Evolutionary conservation across 2,888 invertebrate genomes (phyloP).

Genomic region (Scrobipalpa costella): DNA sequence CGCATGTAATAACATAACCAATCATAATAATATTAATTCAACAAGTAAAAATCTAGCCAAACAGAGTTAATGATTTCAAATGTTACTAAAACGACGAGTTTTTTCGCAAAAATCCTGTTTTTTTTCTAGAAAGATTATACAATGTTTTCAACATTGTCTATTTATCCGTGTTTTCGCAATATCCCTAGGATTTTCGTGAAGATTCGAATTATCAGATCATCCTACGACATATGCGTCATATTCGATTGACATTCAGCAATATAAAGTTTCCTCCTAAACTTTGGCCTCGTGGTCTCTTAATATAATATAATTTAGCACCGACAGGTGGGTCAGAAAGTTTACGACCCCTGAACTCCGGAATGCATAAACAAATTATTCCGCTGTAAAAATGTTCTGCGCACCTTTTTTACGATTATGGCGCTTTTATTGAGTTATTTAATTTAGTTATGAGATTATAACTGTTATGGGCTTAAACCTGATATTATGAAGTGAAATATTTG

Average conservation of each 20-base stretch:
- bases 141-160: too few relatives aligned
- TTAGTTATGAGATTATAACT: conserved; percentile 7
- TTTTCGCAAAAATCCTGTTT: too few relatives aligned
- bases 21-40: too few relatives aligned
- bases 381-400: conserved; percentile 32
- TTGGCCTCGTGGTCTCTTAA: conserved; percentile 7
- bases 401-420: conserved; percentile 25
- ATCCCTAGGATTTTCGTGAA: too few relatives aligned
- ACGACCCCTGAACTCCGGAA: conserved; percentile 21
- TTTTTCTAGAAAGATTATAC: too few relatives aligned
- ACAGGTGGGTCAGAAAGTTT: conserved; percentile 29
- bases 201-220: too few relatives aligned
- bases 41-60: not conserved
- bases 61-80: not conserved
- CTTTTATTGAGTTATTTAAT: conserved; percentile 13
- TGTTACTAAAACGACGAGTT: not conserved
- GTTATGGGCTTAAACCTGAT: not conserved
- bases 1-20: too few relatives aligned
- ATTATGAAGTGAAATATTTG: too few relatives aligned
- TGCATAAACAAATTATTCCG: conserved; percentile 36
- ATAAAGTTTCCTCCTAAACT: too few relatives aligned
- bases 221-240: too few relatives aligned
- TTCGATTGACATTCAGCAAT: too few relatives aligned
- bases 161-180: too few relatives aligned
- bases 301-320: conserved; percentile 25